phyloP scores from a whole-genome alignment of 2,113 vertebrate genomes.

The Leptosomus discolor region DNA sequence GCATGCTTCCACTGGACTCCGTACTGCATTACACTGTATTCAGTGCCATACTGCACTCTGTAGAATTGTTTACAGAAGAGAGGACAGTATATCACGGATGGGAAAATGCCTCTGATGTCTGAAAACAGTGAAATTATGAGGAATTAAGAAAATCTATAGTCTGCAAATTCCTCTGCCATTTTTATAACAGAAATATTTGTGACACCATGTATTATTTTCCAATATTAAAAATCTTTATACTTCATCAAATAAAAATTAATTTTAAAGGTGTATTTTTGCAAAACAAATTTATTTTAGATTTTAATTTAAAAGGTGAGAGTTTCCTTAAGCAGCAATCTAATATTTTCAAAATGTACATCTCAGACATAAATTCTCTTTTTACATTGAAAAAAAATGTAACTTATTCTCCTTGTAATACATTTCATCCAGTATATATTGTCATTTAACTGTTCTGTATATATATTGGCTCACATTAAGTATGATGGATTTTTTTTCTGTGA shows the following conservation, averaged over 20 bases:
- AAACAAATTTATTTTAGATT: not conserved
- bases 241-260: not conserved
- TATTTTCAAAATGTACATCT: not conserved
- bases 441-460: not conserved
- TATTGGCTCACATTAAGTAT: not conserved
- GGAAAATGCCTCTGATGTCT: not conserved
- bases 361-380: not conserved
- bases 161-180: not conserved
- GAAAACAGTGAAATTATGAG: not conserved
- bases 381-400: not conserved
- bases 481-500: not conserved
- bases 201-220: not conserved
- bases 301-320: accelerated
- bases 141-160: not conserved
- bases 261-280: not conserved
- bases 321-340: not conserved
- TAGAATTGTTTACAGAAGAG: not conserved
- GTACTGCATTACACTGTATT: not conserved
- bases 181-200: not conserved
- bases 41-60: not conserved
- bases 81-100: not conserved
- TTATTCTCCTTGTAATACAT: not conserved
- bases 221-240: not conserved
- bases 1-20: not conserved
- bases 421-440: not conserved